A percentile compares a stretch with the other conserved stretches of the same genome.
phyloP scores from a whole-genome alignment of 2,113 vertebrate species.

The Poeciliopsis occidentalis region DNA sequence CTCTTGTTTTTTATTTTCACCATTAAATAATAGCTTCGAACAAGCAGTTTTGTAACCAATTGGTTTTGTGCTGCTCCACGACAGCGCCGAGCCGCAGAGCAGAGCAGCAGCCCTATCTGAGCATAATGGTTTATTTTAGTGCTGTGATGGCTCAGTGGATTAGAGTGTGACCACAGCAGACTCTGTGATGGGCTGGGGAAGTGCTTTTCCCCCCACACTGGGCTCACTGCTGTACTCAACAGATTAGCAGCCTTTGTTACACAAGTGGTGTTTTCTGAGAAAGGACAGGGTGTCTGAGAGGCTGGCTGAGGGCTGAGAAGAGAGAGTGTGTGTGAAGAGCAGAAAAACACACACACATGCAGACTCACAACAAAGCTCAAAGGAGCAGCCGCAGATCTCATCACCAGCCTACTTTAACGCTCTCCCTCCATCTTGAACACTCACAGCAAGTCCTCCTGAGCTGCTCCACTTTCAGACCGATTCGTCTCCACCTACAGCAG shows the following conservation, averaged over 20 bases:
- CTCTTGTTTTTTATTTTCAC: neutral
- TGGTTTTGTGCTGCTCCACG: neutral
- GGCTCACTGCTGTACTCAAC: constrained; percentile 66
- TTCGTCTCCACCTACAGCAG: constrained; percentile 27
- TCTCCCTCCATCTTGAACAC: constrained; percentile 41
- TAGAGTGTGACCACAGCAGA: constrained; percentile 61
- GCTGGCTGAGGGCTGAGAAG: constrained; percentile 47
- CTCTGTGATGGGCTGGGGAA: constrained; percentile 63
- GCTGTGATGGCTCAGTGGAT: constrained; percentile 67
- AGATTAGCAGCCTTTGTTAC: constrained; percentile 72
- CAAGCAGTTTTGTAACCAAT: neutral
- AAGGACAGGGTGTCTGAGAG: constrained; percentile 63
- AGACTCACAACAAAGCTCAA: constrained; percentile 24
- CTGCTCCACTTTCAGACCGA: constrained; percentile 17
- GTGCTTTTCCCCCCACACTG: constrained; percentile 41
- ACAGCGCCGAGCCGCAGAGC: neutral
- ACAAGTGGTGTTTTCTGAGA: constrained; percentile 66
- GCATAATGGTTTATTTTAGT: constrained; percentile 66
- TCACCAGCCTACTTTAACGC: constrained; percentile 48
- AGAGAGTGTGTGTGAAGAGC: constrained; percentile 32
- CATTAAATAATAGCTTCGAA: neutral
- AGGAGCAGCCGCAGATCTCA: constrained; percentile 57
- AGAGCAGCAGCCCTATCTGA: constrained; percentile 41
- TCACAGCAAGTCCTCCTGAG: constrained; percentile 1
- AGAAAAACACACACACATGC: constrained; percentile 12